Conservation (phyloP, 2,888 invertebrate genomes). For the Priocnemis perturbator region DNA sequence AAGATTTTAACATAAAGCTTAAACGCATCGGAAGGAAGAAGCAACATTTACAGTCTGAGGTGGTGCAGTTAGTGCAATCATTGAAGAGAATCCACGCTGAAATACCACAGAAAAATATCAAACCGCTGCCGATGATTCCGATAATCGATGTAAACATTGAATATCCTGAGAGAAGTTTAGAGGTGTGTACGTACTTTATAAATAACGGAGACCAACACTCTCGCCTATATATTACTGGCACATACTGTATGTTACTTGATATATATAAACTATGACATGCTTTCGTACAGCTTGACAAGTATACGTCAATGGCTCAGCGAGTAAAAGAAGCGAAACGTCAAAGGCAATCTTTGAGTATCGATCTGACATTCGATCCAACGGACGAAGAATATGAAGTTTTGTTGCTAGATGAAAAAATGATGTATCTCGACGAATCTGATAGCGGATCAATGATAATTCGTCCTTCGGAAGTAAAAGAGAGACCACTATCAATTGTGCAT, state of each 20-base stretch:
- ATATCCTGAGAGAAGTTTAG: constrained; percentile 79
- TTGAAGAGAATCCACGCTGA: constrained; percentile 77
- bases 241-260: neutral
- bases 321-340: constrained; percentile 55
- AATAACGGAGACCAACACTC: neutral
- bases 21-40: constrained; percentile 60
- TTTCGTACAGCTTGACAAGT: constrained; percentile 57
- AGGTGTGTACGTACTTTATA: constrained; percentile 69
- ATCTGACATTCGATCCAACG: constrained; percentile 19
- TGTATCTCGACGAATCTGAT: constrained; percentile 37
- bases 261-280: neutral
- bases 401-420: constrained; percentile 55
- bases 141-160: constrained; percentile 77
- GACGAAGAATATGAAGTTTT: constrained; percentile 68
- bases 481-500: constrained; percentile 41
- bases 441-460: constrained; percentile 17
- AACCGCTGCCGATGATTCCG: constrained; percentile 76
- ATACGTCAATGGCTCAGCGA: constrained; percentile 58
- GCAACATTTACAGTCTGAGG: constrained; percentile 54
- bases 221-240: constrained; percentile 6
- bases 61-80: constrained; percentile 43
- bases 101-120: constrained; percentile 77
- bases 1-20: constrained; percentile 76
- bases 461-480: constrained; percentile 43
- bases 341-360: constrained; percentile 39